These are phyloP conservation scores for Porites rus DNA, from an alignment of 92 coral and sea anemone genomes.

Conservation along the genomic window DNA sequence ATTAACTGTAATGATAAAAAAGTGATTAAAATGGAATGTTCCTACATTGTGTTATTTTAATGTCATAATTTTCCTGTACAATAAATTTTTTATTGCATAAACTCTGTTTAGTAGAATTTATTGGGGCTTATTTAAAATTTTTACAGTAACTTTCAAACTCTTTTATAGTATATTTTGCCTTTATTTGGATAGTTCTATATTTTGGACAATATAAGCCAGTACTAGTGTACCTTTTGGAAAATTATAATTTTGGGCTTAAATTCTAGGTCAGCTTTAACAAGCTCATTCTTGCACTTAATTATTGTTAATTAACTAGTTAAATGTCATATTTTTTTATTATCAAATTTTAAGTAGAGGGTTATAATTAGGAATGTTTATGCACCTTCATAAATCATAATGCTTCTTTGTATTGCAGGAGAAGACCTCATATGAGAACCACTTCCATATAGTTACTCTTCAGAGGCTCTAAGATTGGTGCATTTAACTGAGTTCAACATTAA, in stretches of 20 bases:
- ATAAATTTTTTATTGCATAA: too few relatives aligned
- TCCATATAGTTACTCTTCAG: background rate
- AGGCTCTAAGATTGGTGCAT: background rate
- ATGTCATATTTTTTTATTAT: background rate
- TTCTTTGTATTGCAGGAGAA: constrained; percentile 30
- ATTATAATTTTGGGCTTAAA: background rate
- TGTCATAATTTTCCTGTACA: too few relatives aligned
- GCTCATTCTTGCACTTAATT: background rate
- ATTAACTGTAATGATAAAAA: too few relatives aligned
- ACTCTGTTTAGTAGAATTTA: too few relatives aligned
- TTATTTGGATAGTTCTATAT: too few relatives aligned
- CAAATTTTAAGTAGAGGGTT: background rate
- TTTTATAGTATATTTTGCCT: too few relatives aligned
- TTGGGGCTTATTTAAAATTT: too few relatives aligned
- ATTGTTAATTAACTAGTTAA: background rate
- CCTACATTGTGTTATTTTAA: too few relatives aligned
- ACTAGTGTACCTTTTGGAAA: background rate
- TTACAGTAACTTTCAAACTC: too few relatives aligned
- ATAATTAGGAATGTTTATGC: background rate
- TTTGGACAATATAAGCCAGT: background rate
- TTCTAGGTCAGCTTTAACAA: background rate
- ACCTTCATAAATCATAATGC: constrained; percentile 5
- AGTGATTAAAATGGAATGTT: too few relatives aligned
- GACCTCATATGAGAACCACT: background rate
- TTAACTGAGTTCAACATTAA: background rate